Evolutionary conservation across 2,113 vertebrate species (phyloP).

Genomic region (Pluvialis apricaria): DNA sequence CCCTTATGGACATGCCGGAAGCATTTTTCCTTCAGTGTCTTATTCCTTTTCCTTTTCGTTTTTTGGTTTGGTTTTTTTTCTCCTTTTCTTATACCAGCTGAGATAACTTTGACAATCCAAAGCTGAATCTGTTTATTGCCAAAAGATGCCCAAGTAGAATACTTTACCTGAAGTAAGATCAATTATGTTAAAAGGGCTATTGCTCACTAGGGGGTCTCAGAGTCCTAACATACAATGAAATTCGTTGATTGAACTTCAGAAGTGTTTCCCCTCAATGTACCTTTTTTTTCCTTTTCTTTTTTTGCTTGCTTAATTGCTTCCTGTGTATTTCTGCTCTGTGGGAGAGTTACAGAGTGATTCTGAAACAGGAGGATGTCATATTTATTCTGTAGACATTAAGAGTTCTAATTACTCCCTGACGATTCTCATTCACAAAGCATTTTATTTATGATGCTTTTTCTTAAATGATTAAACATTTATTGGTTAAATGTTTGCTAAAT

Average conservation of each 20-base stretch:
- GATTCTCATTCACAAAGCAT: slow-evolving; percentile 34
- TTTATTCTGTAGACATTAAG: slow-evolving; percentile 52
- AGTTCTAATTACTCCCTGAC: slow-evolving; percentile 64
- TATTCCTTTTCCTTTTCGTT: not conserved
- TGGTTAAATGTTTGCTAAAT: slow-evolving; percentile 60
- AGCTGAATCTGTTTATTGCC: not conserved
- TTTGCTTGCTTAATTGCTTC: slow-evolving; percentile 35
- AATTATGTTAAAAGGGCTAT: not conserved
- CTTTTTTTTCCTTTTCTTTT: not conserved
- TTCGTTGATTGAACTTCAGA: slow-evolving; percentile 15
- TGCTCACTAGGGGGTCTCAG: not conserved
- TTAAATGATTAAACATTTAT: slow-evolving; percentile 54
- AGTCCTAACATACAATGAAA: slow-evolving; percentile 16
- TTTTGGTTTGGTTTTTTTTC: too few species aligned
- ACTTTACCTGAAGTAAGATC: not conserved
- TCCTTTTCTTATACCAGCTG: not conserved
- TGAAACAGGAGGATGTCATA: slow-evolving; percentile 37
- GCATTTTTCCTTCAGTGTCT: rapidly evolving
- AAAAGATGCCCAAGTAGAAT: not conserved
- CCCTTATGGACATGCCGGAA: not conserved
- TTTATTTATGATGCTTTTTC: slow-evolving; percentile 57
- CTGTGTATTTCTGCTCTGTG: slow-evolving; percentile 2
- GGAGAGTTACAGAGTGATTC: slow-evolving; percentile 21
- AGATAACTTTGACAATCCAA: not conserved
- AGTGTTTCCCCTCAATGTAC: not conserved